Evolutionary conservation across 2,113 vertebrate genomes (phyloP).

Genomic region (Parotia lawesii): DNA sequence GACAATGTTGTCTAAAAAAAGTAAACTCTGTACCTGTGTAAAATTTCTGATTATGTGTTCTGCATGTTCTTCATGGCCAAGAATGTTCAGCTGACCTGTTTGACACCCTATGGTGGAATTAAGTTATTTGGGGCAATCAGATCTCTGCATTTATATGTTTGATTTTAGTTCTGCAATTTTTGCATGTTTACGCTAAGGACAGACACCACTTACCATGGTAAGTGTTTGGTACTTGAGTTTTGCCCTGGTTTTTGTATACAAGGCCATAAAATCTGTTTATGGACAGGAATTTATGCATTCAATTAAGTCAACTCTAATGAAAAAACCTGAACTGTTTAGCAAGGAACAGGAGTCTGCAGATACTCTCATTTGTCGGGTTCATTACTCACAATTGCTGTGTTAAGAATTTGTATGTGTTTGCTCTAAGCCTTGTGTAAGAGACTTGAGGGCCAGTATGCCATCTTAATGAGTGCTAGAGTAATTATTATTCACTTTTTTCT

Average conservation of each 20-base stretch:
- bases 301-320: background rate
- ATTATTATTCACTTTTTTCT: background rate
- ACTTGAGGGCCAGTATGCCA: background rate
- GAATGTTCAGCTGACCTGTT: background rate
- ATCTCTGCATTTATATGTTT: background rate
- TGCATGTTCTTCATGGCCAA: background rate
- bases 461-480: background rate
- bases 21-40: background rate
- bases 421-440: background rate
- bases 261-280: background rate
- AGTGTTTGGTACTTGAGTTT: background rate
- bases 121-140: background rate
- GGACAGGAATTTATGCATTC: background rate
- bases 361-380: background rate
- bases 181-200: background rate
- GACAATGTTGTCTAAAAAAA: background rate
- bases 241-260: background rate
- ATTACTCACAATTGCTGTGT: background rate
- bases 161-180: background rate
- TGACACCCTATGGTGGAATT: accelerated
- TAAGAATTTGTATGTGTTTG: background rate
- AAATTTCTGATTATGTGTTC: background rate
- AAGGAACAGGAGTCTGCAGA: background rate
- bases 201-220: background rate
- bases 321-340: background rate